phyloP scores from a whole-genome alignment of 2,888 invertebrate genomes.

The Heliothis peltigera region DNA sequence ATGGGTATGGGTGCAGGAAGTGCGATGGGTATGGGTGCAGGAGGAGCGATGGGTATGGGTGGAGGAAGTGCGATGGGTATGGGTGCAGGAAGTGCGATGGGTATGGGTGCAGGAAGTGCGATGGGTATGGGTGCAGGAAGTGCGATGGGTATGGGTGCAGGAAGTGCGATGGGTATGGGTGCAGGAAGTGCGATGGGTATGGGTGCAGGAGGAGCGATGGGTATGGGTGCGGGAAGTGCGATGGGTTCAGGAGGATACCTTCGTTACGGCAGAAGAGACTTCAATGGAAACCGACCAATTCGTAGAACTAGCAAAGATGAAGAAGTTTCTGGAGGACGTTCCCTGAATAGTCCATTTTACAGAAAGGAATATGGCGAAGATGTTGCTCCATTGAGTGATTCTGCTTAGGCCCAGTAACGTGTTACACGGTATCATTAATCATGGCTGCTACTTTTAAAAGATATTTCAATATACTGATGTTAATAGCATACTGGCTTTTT shows the following conservation, averaged over 20 bases:
- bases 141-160: too few species aligned
- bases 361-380: not conserved
- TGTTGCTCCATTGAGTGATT: not conserved
- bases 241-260: too few species aligned
- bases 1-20: not conserved
- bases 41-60: not conserved
- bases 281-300: not conserved
- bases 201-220: too few species aligned
- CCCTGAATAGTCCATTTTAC: not conserved
- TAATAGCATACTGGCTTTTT: not conserved
- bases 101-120: not conserved
- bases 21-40: not conserved
- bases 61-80: not conserved
- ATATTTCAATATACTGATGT: not conserved
- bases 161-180: too few species aligned
- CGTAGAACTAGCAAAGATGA: not conserved
- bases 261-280: too few species aligned
- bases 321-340: not conserved
- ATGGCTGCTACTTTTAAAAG: not conserved
- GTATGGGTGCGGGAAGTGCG: too few species aligned
- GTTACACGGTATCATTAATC: not conserved
- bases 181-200: too few species aligned
- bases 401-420: not conserved
- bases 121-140: not conserved
- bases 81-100: not conserved